Percentiles rank a stretch among this genome's conserved stretches.
Evolutionary conservation across 2,888 invertebrate species (phyloP).

Genomic region (Cephus spinipes): DNA sequence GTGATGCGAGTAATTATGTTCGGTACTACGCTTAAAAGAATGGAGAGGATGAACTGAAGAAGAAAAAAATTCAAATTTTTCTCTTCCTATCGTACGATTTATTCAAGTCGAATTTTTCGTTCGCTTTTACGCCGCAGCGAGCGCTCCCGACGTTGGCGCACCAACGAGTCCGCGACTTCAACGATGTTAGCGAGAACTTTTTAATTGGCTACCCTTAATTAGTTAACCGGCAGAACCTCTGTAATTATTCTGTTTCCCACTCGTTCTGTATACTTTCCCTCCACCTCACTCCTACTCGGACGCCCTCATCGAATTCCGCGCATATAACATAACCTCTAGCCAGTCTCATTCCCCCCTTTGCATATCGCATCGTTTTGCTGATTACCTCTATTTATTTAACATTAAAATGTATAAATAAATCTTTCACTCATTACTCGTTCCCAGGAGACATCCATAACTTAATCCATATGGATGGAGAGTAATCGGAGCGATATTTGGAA

Average conservation of each 20-base stretch:
- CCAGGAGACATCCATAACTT: not conserved
- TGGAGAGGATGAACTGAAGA: not conserved
- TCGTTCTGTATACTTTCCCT: conserved; percentile 42
- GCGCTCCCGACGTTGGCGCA: not conserved
- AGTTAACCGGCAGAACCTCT: conserved; percentile 61
- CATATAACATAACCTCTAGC: conserved; percentile 28
- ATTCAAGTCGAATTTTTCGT: conserved; percentile 8
- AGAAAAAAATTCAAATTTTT: conserved; percentile 24
- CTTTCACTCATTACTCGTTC: not conserved
- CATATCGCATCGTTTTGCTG: conserved; percentile 15
- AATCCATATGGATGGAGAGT: not conserved
- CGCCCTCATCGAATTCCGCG: conserved; percentile 4
- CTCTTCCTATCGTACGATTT: not conserved
- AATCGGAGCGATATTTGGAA: not conserved
- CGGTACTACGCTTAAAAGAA: not conserved
- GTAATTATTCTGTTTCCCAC: conserved; percentile 64
- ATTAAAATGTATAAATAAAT: conserved; percentile 29
- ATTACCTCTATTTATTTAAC: conserved; percentile 40
- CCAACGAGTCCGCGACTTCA: not conserved
- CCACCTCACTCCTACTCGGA: conserved; percentile 23
- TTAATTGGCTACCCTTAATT: conserved; percentile 66
- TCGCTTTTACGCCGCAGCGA: conserved; percentile 1
- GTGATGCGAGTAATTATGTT: not conserved
- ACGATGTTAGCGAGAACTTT: conserved; percentile 56
- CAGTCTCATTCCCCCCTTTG: conserved; percentile 41